phyloP scores from a whole-genome alignment of 1,140 invertebrate genomes.

The Popillia japonica region DNA sequence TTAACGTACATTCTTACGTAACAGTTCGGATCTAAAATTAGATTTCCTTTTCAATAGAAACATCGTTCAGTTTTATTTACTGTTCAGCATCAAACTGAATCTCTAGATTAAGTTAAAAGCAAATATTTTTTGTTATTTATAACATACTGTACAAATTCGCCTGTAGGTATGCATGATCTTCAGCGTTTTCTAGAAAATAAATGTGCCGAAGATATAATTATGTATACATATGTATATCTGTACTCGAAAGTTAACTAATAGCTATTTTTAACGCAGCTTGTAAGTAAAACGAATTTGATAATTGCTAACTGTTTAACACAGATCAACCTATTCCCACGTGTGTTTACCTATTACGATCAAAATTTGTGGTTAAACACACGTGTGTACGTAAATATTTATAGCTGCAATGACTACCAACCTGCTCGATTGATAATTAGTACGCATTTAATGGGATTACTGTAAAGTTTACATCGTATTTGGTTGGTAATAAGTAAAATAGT shows the following conservation, averaged over 20 bases:
- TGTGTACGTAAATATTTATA: slow-evolving; percentile 29
- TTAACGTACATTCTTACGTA: too few relatives aligned
- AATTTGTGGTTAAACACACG: not conserved
- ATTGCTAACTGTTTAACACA: not conserved
- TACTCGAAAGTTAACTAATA: not conserved
- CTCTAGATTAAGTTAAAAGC: not conserved
- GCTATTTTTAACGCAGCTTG: not conserved
- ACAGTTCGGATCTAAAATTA: too few relatives aligned
- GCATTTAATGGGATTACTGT: not conserved
- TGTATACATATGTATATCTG: too few relatives aligned
- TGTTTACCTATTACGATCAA: slow-evolving; percentile 1
- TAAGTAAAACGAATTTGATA: not conserved
- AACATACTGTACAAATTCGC: not conserved
- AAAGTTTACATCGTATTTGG: not conserved
- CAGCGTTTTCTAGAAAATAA: not conserved
- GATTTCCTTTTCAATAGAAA: too few relatives aligned
- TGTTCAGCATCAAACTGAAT: not conserved
- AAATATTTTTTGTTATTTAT: not conserved
- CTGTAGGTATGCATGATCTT: too few relatives aligned
- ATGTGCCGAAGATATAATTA: not conserved
- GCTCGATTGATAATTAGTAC: slow-evolving; percentile 21
- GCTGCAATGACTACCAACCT: not conserved
- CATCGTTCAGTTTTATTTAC: too few relatives aligned
- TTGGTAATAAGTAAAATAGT: not conserved
- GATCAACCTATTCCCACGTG: not conserved